Percentiles rank a stretch among this genome's conserved stretches.
Evolutionary conservation across 2,888 invertebrate species (phyloP).

Genomic region (Sesamia inferens): DNA sequence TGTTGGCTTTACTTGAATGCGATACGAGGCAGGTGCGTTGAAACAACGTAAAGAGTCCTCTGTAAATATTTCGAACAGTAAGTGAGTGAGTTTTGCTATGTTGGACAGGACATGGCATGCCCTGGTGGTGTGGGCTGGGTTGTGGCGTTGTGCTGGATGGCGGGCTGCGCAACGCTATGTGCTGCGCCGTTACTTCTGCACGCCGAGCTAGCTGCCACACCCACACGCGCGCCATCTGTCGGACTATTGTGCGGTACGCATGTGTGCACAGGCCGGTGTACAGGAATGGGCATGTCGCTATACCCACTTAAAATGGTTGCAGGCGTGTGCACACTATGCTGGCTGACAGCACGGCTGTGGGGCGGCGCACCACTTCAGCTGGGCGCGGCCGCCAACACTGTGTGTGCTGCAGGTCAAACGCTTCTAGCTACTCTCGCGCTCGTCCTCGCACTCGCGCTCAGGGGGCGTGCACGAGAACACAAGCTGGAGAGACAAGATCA

Average conservation of each 20-base stretch:
- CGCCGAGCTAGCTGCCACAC: conserved; percentile 91
- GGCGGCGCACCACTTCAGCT: conserved; percentile 90
- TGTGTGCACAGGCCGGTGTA: not conserved
- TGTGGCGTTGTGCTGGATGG: conserved; percentile 92
- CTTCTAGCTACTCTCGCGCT: conserved; percentile 92
- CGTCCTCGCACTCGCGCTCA: conserved; percentile 89
- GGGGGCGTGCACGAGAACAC: not conserved
- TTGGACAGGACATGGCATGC: conserved; percentile 78
- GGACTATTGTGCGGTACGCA: conserved; percentile 91
- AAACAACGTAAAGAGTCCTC: not conserved
- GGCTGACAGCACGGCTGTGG: conserved; percentile 92
- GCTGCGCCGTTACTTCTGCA: conserved; percentile 93
- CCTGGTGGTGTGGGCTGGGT: conserved; percentile 92
- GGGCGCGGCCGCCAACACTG: conserved; percentile 90
- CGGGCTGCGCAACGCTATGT: conserved; percentile 93
- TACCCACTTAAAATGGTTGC: conserved; percentile 25
- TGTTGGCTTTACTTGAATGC: conserved; percentile 81
- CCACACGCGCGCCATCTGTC: conserved; percentile 91
- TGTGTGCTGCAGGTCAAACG: conserved; percentile 92
- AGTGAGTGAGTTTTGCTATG: not conserved
- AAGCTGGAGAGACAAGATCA: conserved; percentile 82
- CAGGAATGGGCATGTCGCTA: not conserved
- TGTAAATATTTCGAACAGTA: no score
- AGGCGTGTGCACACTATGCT: conserved; percentile 92
- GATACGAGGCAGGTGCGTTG: conserved; percentile 79